phyloP scores from a whole-genome alignment of 2,888 invertebrate species.

The Baronia brevicornis region DNA sequence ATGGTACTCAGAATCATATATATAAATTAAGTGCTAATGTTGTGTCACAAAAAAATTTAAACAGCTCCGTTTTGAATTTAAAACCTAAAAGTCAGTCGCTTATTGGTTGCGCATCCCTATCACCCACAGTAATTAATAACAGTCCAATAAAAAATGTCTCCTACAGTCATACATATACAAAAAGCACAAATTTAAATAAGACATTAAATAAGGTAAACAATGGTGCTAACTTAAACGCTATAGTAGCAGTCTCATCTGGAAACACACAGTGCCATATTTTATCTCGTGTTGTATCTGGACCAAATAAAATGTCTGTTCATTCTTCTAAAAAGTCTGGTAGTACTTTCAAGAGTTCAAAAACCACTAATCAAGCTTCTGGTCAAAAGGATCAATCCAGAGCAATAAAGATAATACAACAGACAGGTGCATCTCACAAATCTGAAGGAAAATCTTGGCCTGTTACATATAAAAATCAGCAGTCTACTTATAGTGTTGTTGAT shows the following conservation, averaged over 20 bases:
- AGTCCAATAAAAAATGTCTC: conserved; percentile 62
- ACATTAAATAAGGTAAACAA: conserved; percentile 60
- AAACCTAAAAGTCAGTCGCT: conserved; percentile 62
- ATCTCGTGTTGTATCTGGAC: conserved; percentile 66
- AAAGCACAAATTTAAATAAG: conserved; percentile 60
- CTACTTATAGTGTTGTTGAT: conserved; percentile 48
- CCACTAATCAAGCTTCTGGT: conserved; percentile 38
- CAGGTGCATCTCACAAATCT: conserved; percentile 54
- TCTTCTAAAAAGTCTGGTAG: conserved; percentile 61
- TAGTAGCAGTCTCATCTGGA: conserved; percentile 56
- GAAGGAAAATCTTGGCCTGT: conserved; percentile 62
- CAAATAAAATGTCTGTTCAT: conserved; percentile 67
- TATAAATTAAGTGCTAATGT: conserved; percentile 60
- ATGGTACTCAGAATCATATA: conserved; percentile 60
- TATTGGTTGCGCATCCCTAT: conserved; percentile 53
- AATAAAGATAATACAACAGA: conserved; percentile 74
- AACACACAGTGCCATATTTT: conserved; percentile 66
- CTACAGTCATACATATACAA: conserved; percentile 59
- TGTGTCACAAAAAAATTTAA: conserved; percentile 52
- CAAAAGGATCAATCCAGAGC: conserved; percentile 67
- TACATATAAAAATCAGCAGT: conserved; percentile 53
- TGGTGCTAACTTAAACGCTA: conserved; percentile 66
- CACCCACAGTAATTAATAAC: conserved; percentile 52
- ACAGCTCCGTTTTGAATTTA: conserved; percentile 57
- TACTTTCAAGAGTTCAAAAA: conserved; percentile 57